These are phyloP conservation scores for Halichoerus grypus DNA, from an alignment of 2,113 vertebrate species.

Conservation along the genomic window DNA sequence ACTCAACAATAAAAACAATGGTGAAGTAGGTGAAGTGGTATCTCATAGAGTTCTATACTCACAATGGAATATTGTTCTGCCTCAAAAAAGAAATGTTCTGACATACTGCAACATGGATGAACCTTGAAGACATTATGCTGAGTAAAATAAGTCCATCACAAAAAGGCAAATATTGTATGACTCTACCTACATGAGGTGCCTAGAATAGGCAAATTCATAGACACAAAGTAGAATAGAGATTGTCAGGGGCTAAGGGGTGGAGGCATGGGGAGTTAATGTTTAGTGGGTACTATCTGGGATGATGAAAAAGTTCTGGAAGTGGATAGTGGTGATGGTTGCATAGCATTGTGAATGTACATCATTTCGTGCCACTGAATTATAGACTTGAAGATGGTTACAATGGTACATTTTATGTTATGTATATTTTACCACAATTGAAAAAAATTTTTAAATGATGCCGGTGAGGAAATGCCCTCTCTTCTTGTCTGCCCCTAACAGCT, in stretches of 20 bases:
- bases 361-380: not conserved
- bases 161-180: not conserved
- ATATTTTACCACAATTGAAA: not conserved
- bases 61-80: not conserved
- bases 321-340: not conserved
- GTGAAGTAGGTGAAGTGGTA: not conserved
- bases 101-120: not conserved
- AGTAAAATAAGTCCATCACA: not conserved
- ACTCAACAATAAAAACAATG: not conserved
- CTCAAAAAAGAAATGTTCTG: not conserved
- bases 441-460: not conserved
- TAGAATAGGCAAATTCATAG: not conserved
- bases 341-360: not conserved
- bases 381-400: not conserved
- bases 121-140: not conserved
- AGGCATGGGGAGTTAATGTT: not conserved
- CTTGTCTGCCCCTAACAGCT: not conserved
- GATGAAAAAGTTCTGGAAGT: not conserved
- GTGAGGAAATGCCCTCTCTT: not conserved
- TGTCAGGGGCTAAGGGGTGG: not conserved
- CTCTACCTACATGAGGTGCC: not conserved
- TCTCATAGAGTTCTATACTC: not conserved
- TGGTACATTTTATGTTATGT: not conserved
- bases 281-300: not conserved
- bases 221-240: not conserved